Percentiles rank a stretch among this genome's conserved stretches.
Conservation (phyloP, 2,888 invertebrate species). For the Petrolisthes cinctipes region DNA sequence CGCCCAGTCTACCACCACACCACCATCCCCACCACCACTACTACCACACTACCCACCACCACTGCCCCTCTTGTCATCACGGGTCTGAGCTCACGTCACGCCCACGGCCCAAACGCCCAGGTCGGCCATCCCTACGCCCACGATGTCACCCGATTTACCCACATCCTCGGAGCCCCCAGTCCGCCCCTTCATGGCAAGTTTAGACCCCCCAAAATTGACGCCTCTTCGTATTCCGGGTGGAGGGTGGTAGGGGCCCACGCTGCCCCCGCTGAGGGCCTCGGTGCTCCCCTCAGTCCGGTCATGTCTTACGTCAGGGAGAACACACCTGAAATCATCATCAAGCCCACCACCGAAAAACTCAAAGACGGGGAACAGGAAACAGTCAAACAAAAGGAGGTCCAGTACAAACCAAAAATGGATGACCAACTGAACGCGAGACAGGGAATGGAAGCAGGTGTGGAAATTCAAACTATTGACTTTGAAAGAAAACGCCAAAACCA, state of each 20-base stretch:
- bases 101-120: background rate
- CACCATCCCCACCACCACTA: slow-evolving; percentile 1
- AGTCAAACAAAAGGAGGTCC: background rate
- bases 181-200: slow-evolving; percentile 12
- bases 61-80: slow-evolving; percentile 31
- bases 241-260: slow-evolving; percentile 37
- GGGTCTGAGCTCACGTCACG: slow-evolving; percentile 27
- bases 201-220: slow-evolving; percentile 15
- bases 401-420: background rate
- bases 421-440: background rate
- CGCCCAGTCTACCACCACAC: slow-evolving; percentile 40
- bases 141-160: background rate
- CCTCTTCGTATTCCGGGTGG: slow-evolving; percentile 49
- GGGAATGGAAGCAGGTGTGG: background rate
- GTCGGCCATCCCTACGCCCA: background rate
- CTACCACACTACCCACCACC: background rate
- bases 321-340: slow-evolving; percentile 35
- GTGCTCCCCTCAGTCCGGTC: slow-evolving; percentile 29
- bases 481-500: background rate
- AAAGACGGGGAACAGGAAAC: background rate
- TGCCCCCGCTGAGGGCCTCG: slow-evolving; percentile 22
- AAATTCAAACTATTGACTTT: background rate
- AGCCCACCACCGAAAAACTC: background rate
- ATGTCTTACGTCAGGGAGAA: slow-evolving; percentile 43
- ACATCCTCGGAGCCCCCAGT: background rate